Base-by-base conservation (phyloP, 2,888 invertebrate species). In the Drosophila sordidula region DNA sequence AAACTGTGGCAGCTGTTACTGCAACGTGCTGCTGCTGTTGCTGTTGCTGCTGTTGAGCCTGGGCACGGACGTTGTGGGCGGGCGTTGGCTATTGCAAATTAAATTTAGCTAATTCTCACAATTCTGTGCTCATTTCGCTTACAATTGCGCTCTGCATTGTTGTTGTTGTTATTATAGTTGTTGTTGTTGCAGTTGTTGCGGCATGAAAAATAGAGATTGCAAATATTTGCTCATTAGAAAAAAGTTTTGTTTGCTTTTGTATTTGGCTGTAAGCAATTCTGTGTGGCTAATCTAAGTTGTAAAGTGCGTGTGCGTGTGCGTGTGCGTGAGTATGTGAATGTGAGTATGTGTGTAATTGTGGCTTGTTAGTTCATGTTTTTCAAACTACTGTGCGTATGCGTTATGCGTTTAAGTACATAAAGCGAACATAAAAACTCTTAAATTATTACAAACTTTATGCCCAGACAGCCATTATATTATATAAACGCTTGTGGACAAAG, bases 51-150 rank as follows among this genome's bases (percentile, higher is more conserved):
- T 79, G 61, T 26, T 62, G 71, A 56, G 58, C 71, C 47, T 65
- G 78, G 72, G 54, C 85, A 45, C 58, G 61, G 51, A 63, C 63
- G 69, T 44, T 67, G 77, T 69, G 72, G 82, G 78, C 72, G 84
- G 79, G 65, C 71, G 65, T 78, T 83, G 83, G 85, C 89, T 87
- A 82, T 83, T 83, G 84, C 80, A 88, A 79, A 91, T 90, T 91
- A 86, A 90, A 90, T 90, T 90, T 90, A 82, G 89, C 90, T 90
- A 90, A 90, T 86, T 91, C 91, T 90, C 91, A 95, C 89, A 95
- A 94, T 92, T 95, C 95, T 74, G 95, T 95, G 92, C 95, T 95
- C 95, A 95, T 95, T 93, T 95, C 95, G 67, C 94, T 93, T 84
- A 92, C 91, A 90, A 92, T 91, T 92, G 92, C 86, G 90, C 90